A percentile compares a stretch with the other conserved stretches of the same genome.
These are phyloP conservation scores for Harpagoxenus sublaevis DNA, from an alignment of 2,888 invertebrate genomes.

Conservation along the genomic window DNA sequence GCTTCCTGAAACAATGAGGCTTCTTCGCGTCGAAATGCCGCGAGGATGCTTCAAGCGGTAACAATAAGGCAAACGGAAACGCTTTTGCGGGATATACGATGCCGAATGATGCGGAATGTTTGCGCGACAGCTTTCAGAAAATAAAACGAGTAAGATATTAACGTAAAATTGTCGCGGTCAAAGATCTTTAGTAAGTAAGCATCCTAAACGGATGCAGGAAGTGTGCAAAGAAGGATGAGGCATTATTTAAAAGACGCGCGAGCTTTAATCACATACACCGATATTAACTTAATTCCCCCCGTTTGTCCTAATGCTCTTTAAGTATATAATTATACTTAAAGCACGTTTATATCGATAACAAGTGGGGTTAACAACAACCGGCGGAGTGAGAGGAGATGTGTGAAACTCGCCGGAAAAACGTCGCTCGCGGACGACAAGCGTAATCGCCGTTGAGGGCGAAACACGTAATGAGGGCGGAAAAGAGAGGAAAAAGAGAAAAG, in stretches of 20 bases:
- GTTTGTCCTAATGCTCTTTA: neutral
- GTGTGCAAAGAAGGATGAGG: neutral
- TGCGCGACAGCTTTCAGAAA: neutral
- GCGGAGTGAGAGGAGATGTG: neutral
- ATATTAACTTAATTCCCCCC: neutral
- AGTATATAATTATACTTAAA: slow-evolving; percentile 25
- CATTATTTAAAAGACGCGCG: neutral
- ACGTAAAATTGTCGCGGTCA: neutral
- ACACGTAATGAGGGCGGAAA: neutral
- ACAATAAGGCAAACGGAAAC: neutral
- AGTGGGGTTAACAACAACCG: neutral
- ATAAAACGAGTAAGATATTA: neutral
- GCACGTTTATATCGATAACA: slow-evolving; percentile 4
- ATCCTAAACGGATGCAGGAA: neutral
- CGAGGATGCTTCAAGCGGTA: neutral
- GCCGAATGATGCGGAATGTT: neutral
- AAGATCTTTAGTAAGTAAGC: neutral
- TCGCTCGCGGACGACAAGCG: slow-evolving; percentile 22
- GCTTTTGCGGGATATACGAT: neutral
- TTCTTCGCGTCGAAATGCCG: slow-evolving; percentile 22
- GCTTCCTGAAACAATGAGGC: slow-evolving; percentile 61
- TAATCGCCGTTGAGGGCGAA: slow-evolving; percentile 53
- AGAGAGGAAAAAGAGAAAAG: slow-evolving; percentile 16
- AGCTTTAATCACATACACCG: neutral
- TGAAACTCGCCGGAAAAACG: slow-evolving; percentile 53